Evolutionary conservation across 2,888 invertebrate species (phyloP), one percentile per base, ranked within the genome.

Genomic region (Epistrophe eligans): DNA sequence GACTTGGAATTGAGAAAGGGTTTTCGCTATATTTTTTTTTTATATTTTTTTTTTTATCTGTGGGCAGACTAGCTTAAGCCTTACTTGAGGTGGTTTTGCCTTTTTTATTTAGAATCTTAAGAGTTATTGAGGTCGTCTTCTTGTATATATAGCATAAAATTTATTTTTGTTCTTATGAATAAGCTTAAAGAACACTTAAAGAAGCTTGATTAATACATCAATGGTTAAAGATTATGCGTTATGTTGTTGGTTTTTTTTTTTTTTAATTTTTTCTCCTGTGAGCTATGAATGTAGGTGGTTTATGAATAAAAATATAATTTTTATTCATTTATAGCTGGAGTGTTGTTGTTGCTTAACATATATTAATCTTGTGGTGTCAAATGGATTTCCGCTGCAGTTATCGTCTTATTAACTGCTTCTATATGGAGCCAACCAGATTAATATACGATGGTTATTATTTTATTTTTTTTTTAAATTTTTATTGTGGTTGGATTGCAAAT

Each of bases 271-370:
- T 48, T 50, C 38, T 19, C 1, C 38, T 38, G 8, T 70, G 48
- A 24, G 17, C 11, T 55, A 38, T 55, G 11, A 55, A 77, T 45
- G 80, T 84, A 67, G 84, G 84, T 80, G 77, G 77, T 13, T 77
- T 84, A 81, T 84, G 80, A 84, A 84, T 84, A 80, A 77, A 84
- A 77, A 80, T 40, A 79, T 72, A 72, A 71, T 79, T 55, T 80
- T 66, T 80, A 80, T 84, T 80, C 64, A 76, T 38, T 40, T 70
- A n/a, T n/a, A 11, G 15, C 24, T 71, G 64, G 64, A 48, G 66
- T 76, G 74, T 79, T 76, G 24, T n/a, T 24, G 80, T 80, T 80
- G 55, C 70, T 72, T 55, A 57, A 71, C 71, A 84, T n/a, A n/a
- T n/a, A n/a, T 84, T 76, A 80, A 72, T 84, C 79, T 57, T 64